Conservation (phyloP, 2,797 vertebrate genomes). For the Centroberyx gerrardi region DNA sequence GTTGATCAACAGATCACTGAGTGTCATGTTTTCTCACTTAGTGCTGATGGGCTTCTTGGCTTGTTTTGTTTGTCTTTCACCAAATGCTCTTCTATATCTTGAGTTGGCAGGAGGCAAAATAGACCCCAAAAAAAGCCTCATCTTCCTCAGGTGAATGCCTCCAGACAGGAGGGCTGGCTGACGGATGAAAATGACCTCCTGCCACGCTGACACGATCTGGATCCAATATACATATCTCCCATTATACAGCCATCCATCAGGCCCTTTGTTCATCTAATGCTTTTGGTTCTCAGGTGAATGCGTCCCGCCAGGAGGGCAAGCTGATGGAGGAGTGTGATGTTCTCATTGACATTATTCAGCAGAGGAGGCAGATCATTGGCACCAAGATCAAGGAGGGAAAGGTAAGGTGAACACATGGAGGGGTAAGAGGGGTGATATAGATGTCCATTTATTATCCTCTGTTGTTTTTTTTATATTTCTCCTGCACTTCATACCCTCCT, state of each 20-base stretch:
- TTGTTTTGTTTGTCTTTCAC: conserved; percentile 50
- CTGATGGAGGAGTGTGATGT: conserved; percentile 96
- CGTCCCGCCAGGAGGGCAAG: conserved; percentile 95
- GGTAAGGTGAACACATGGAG: conserved; percentile 78
- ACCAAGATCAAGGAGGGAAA: conserved; percentile 99
- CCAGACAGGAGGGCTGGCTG: conserved; percentile 84
- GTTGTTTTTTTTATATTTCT: neutral
- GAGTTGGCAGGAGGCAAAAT: conserved; percentile 34
- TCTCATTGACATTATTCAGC: conserved; percentile 97
- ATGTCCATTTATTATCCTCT: conserved; percentile 8
- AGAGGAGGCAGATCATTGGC: conserved; percentile 96
- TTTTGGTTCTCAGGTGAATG: conserved; percentile 75
- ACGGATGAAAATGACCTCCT: conserved; percentile 57
- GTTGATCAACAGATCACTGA: neutral
- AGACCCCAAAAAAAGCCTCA: conserved; percentile 10
- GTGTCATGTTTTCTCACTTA: conserved; percentile 26
- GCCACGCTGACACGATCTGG: conserved; percentile 13
- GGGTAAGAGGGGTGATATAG: neutral
- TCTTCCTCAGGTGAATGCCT: conserved; percentile 66
- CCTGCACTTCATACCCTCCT: neutral
- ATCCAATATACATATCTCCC: conserved; percentile 5
- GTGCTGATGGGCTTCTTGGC: neutral
- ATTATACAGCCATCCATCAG: conserved; percentile 9
- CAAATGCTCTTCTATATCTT: conserved; percentile 4
- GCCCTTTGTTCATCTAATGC: neutral